Percentiles rank a stretch among this genome's conserved stretches.
Evolutionary conservation across 1,140 invertebrate genomes (phyloP).

Genomic region (Drosophila lini): DNA sequence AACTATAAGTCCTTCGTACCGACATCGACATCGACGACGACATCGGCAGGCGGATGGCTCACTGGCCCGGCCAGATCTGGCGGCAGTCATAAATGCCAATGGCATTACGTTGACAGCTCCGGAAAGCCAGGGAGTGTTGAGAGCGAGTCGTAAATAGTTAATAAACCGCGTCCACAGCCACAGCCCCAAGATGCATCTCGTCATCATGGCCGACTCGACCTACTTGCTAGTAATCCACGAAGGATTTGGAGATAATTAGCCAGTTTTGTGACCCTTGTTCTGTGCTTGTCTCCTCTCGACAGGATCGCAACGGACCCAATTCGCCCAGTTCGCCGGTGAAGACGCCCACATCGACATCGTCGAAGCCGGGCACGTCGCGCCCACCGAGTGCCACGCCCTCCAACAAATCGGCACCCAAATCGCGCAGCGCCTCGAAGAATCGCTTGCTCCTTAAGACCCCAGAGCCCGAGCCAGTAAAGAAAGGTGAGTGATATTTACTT

Average conservation of each 20-base stretch:
- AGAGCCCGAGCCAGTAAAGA: conserved; percentile 87
- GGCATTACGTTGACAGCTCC: conserved; percentile 73
- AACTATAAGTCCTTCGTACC: conserved; percentile 76
- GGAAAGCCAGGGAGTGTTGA: conserved; percentile 57
- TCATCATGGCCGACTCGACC: conserved; percentile 70
- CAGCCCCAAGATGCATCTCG: conserved; percentile 70
- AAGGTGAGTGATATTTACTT: conserved; percentile 86
- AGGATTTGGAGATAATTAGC: neutral
- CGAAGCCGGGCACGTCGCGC: conserved; percentile 76
- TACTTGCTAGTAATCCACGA: conserved; percentile 68
- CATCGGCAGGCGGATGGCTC: conserved; percentile 35
- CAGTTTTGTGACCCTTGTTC: neutral
- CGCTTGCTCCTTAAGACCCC: conserved; percentile 82
- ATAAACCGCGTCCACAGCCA: conserved; percentile 13
- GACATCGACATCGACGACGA: conserved; percentile 34
- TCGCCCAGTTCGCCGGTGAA: conserved; percentile 83
- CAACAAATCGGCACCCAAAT: conserved; percentile 80
- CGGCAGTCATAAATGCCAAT: conserved; percentile 70
- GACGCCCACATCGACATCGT: conserved; percentile 83
- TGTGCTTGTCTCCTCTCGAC: neutral
- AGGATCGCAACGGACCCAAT: conserved; percentile 84
- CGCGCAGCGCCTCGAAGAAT: conserved; percentile 81
- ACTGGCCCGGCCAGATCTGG: conserved; percentile 21
- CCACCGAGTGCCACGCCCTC: conserved; percentile 83
- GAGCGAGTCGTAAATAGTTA: conserved; percentile 62